Base-by-base conservation (phyloP, 1,140 invertebrate genomes). In the Ceratina japonica region DNA sequence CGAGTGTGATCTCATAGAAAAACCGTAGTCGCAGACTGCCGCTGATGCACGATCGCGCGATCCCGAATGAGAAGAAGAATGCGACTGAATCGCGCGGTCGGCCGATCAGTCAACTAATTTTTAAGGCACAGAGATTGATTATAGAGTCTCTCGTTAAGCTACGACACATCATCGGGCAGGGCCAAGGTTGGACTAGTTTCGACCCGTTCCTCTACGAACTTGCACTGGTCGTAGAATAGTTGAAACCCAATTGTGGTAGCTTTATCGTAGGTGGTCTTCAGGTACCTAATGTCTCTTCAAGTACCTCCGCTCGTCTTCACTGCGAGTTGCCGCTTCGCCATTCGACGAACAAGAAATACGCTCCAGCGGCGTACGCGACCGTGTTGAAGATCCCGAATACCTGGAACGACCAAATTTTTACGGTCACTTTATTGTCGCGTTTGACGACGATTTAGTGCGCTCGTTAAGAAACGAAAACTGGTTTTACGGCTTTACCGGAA, bases 311-410 rank as follows among this genome's bases (percentile, higher is more conserved):
- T 68, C 49, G 22, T 81, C 37, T 54, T 91, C 85, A 90, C 79
- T 91, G 87, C 52, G 87, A 78, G 72, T 86, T 89, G 63, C 91
- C 93, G 83, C 92, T 94, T 89, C 95, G 96, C 93, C 95, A 96
- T 87, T 97, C 96, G 72, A 95, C 88, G 91, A 95, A 96, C 62
- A 97, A 92, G 84, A 97, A 94, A 88, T 95, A 97, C 7, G 95
- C 92, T 69, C 95, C 96, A 58, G 94, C 94, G 3, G 93, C 96
- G 85, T 97, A 98, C 7, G 94, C 96, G 54, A 96, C 77, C n/a
- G 95, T 95, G 89, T 97, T 97, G 90, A 97, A 95, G 1, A 97
- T 90, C 76, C 96, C 97, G 87, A 97, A 97, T 24, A 95, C 93
- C 96, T 97, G 93, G 24, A 61, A 8, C 16, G 62, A n/a, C 54